These are phyloP conservation scores for Ladona fulva DNA, from an alignment of 1,140 invertebrate genomes.

Conservation along the genomic window DNA sequence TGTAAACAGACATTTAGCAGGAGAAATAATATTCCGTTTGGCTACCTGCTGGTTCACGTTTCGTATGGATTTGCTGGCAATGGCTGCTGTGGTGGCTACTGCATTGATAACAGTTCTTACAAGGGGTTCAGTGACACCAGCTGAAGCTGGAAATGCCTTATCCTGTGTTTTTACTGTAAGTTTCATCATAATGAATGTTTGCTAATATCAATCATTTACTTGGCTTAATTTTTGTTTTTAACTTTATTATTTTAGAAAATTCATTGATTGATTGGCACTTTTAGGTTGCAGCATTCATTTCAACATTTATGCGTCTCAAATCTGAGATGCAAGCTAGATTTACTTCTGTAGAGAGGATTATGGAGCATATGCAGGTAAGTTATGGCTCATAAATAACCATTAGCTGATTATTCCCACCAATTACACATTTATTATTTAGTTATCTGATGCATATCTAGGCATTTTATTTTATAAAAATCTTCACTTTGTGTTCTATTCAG, in stretches of 20 bases:
- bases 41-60: slow-evolving; percentile 38
- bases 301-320: slow-evolving; percentile 43
- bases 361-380: slow-evolving; percentile 38
- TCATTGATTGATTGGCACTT: slow-evolving; percentile 19
- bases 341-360: slow-evolving; percentile 45
- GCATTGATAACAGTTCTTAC: slow-evolving; percentile 40
- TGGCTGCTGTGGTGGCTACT: slow-evolving; percentile 32
- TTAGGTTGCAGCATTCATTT: slow-evolving; percentile 44
- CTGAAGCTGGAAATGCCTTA: slow-evolving; percentile 43
- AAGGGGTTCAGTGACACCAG: slow-evolving; percentile 34
- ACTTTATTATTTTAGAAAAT: neutral
- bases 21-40: slow-evolving; percentile 28
- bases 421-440: too few species aligned
- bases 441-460: too few species aligned
- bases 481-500: too few species aligned
- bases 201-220: too few species aligned
- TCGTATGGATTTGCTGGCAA: slow-evolving; percentile 36
- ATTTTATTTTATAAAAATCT: too few species aligned
- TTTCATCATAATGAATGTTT: neutral
- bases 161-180: slow-evolving; percentile 39
- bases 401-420: too few species aligned
- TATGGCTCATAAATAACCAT: too few species aligned
- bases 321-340: slow-evolving; percentile 46
- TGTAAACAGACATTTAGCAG: slow-evolving; percentile 27
- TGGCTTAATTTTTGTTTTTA: too few species aligned